These are phyloP conservation scores for Chondrilla cf. caribensis DNA, from an alignment of 37 sponge, comb jelly and placozoan species.

Conservation along the genomic window DNA sequence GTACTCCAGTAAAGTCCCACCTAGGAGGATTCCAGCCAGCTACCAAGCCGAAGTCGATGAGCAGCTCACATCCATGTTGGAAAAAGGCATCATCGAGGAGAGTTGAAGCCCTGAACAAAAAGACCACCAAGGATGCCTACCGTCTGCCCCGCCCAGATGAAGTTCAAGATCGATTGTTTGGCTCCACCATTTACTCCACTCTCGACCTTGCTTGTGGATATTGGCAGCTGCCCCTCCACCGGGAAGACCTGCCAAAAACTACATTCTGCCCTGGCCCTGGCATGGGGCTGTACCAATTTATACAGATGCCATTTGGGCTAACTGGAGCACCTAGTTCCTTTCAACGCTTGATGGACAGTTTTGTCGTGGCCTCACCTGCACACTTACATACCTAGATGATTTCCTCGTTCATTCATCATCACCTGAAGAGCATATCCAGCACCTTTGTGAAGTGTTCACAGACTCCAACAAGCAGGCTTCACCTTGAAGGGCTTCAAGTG, in stretches of 20 bases:
- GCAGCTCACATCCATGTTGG: constrained; percentile 16
- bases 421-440: constrained; percentile 17
- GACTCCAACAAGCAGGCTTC: constrained; percentile 14
- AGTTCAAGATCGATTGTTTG: constrained; percentile 32
- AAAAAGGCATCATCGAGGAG: constrained; percentile 25
- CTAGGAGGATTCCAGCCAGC: constrained; percentile 9
- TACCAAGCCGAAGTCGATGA: constrained; percentile 22
- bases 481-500: constrained; percentile 22
- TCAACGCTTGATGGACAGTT: constrained; percentile 16
- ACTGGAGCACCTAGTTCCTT: constrained; percentile 22
- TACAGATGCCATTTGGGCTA: constrained; percentile 27
- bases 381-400: constrained; percentile 36
- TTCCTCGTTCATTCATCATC: constrained; percentile 27
- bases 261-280: constrained; percentile 29
- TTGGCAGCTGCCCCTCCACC: constrained; percentile 25
- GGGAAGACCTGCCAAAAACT: constrained; percentile 2
- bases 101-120: constrained; percentile 30
- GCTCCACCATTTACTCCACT: constrained; percentile 33
- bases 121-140: constrained; percentile 28
- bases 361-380: constrained; percentile 16
- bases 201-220: constrained; percentile 32
- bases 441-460: not conserved
- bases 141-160: constrained; percentile 47
- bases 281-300: constrained; percentile 29
- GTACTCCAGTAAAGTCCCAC: constrained; percentile 15